phyloP scores from a whole-genome alignment of 2,797 vertebrate species.

The Psittacula derbiana region DNA sequence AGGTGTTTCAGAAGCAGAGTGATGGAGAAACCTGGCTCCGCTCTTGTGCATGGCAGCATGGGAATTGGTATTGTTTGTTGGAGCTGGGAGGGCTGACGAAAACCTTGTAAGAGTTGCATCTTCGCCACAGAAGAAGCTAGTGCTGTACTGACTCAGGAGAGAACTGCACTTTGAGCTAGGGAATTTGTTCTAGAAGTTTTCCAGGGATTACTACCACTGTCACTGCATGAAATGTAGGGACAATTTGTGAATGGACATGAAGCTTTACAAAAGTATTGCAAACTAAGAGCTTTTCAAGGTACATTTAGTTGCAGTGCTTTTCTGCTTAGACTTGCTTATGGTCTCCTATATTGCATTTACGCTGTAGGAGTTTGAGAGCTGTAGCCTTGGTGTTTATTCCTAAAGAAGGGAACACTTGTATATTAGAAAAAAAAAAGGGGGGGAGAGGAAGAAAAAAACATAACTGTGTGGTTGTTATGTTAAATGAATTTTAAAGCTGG shows the following conservation, averaged over 20 bases:
- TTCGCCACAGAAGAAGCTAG: neutral
- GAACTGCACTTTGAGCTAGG: neutral
- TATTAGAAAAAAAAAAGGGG: neutral
- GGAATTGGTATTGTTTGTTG: fast-evolving
- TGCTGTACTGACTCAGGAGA: neutral
- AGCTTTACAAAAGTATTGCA: constrained; percentile 15
- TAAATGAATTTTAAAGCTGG: constrained; percentile 58
- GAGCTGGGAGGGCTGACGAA: neutral
- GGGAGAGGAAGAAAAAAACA: neutral
- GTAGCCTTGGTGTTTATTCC: constrained; percentile 31
- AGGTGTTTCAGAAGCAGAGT: neutral
- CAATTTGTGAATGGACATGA: neutral
- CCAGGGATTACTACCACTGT: neutral
- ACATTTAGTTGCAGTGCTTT: constrained; percentile 34
- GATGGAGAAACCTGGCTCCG: neutral
- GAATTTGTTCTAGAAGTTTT: constrained; percentile 45
- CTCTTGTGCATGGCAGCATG: neutral
- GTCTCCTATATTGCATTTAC: neutral
- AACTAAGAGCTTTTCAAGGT: constrained; percentile 35
- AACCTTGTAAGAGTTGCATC: neutral
- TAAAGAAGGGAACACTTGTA: constrained; percentile 11
- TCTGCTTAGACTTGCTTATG: constrained; percentile 8
- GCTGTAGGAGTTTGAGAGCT: constrained; percentile 4
- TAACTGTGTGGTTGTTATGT: constrained; percentile 40
- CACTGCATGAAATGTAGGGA: neutral